Evolutionary conservation across 2,113 vertebrate species (phyloP).

Genomic region (Myotis brandtii): DNA sequence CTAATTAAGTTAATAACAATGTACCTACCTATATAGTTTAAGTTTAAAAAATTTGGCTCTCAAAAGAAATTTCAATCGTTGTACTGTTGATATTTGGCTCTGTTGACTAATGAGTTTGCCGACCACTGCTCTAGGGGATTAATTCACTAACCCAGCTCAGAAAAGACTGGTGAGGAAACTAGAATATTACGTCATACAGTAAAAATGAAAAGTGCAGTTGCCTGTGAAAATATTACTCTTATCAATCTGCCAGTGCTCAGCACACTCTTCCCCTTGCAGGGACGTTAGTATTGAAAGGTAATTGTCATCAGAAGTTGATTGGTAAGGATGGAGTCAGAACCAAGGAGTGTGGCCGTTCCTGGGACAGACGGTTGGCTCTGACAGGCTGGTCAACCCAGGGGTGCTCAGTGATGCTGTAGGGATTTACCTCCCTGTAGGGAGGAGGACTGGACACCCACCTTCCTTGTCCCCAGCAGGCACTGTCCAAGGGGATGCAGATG

Average conservation of each 20-base stretch:
- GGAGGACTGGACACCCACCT: background rate
- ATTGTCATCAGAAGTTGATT: background rate
- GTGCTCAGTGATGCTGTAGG: background rate
- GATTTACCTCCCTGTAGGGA: background rate
- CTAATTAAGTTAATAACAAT: no score
- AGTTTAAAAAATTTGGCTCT: no score
- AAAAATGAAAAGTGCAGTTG: background rate
- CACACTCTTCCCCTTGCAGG: background rate
- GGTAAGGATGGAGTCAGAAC: background rate
- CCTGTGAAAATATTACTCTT: background rate
- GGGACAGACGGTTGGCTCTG: background rate
- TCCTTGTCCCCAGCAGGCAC: background rate
- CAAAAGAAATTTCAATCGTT: no score
- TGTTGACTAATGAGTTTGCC: no score
- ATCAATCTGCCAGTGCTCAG: background rate
- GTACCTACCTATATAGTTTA: no score
- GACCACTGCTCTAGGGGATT: background rate
- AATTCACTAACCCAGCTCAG: background rate
- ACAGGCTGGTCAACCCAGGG: fast-evolving
- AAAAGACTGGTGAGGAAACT: background rate
- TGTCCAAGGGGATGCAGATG: background rate
- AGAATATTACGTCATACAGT: background rate
- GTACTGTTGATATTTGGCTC: no score
- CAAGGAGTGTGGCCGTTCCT: background rate
- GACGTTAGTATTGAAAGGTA: background rate